Percentiles rank a stretch among this genome's conserved stretches.
Conservation (phyloP, 92 coral and sea anemone species). For the Epizoanthus stellaris region DNA sequence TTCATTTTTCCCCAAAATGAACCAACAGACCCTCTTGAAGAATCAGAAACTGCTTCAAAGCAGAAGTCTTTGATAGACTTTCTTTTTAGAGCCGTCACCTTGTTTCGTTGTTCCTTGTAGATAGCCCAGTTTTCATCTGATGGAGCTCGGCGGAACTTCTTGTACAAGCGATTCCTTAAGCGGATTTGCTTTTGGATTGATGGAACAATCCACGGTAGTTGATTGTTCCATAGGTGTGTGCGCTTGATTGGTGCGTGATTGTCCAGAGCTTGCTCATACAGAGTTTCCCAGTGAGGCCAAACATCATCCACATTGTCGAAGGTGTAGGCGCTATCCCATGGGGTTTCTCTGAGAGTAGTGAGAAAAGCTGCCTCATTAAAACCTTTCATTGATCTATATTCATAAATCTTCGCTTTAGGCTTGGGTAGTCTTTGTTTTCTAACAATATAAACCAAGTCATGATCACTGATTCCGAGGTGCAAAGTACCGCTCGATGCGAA, state of each 20-base stretch:
- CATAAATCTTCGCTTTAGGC: not conserved
- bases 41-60: not conserved
- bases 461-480: no score
- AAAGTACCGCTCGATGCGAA: no score
- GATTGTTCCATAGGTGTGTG: constrained; percentile 19
- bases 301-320: constrained; percentile 48
- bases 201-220: constrained; percentile 54
- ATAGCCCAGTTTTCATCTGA: not conserved
- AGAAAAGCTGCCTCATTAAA: constrained; percentile 19
- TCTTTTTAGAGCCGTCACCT: constrained; percentile 32
- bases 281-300: constrained; percentile 48
- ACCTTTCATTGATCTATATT: constrained; percentile 57
- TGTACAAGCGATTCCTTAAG: constrained; percentile 35
- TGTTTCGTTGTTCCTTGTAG: constrained; percentile 11
- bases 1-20: constrained; percentile 47
- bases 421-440: no score
- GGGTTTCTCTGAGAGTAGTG: constrained; percentile 19
- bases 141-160: not conserved
- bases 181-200: constrained; percentile 49
- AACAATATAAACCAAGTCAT: no score
- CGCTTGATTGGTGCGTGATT: constrained; percentile 36
- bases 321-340: constrained; percentile 54
- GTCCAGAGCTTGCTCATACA: constrained; percentile 29
- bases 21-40: not conserved
- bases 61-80: constrained; percentile 46